phyloP scores from a whole-genome alignment of 2,113 vertebrate species.

The Nannobrachium achirus region DNA sequence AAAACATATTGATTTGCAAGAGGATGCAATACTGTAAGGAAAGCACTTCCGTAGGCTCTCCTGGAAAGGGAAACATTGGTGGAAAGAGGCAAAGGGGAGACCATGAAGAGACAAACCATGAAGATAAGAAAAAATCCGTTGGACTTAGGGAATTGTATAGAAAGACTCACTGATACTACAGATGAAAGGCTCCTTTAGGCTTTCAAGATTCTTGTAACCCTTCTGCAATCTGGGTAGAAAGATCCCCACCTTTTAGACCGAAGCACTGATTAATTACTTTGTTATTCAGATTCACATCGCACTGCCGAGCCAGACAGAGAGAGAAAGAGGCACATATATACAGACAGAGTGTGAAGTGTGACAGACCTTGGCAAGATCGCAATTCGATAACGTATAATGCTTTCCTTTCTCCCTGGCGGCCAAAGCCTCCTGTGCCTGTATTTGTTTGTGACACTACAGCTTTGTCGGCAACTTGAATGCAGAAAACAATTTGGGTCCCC shows the following conservation, averaged over 20 bases:
- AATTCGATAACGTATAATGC: conserved; percentile 64
- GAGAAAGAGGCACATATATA: no score
- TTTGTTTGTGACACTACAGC: conserved; percentile 45
- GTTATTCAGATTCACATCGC: conserved; percentile 53
- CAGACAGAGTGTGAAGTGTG: conserved; percentile 39
- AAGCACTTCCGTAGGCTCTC: conserved; percentile 14
- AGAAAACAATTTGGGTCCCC: conserved; percentile 15
- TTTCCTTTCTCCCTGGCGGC: conserved; percentile 52
- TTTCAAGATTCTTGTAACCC: conserved; percentile 62
- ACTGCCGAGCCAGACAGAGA: conserved; percentile 11
- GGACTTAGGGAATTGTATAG: not conserved
- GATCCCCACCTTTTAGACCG: conserved; percentile 56
- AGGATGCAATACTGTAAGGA: no score
- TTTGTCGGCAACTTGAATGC: conserved; percentile 12
- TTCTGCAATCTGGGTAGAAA: conserved; percentile 43
- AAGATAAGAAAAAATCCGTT: not conserved
- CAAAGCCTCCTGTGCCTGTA: conserved; percentile 46
- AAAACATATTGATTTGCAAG: no score
- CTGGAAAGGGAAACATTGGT: no score
- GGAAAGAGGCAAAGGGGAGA: no score
- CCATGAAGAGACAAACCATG: no score
- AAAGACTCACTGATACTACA: conserved; percentile 36
- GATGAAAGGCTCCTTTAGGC: conserved; percentile 48
- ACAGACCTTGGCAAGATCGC: conserved; percentile 54
- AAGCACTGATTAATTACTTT: conserved; percentile 64